Evolutionary conservation across 2,113 vertebrate genomes (phyloP).

Genomic region (Syngnathus scovelli): DNA sequence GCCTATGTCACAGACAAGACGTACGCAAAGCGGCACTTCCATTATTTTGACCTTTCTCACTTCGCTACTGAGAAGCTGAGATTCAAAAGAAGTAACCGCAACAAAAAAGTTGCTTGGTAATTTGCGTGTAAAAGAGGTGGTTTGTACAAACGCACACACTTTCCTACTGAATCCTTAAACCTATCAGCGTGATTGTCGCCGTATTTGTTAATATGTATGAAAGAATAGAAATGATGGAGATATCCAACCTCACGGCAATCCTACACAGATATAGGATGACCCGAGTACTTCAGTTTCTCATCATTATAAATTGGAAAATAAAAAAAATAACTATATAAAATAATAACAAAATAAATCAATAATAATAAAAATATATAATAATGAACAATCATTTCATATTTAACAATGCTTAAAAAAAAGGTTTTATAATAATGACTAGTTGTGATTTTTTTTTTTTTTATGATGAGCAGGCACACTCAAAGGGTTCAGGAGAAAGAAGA

Average conservation of each 20-base stretch:
- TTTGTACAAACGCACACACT: slow-evolving; percentile 26
- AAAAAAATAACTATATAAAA: no score
- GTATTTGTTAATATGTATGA: neutral
- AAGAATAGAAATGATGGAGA: neutral
- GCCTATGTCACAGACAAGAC: slow-evolving; percentile 51
- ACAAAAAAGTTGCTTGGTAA: neutral
- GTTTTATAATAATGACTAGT: no score
- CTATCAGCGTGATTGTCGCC: slow-evolving; percentile 11
- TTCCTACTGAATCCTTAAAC: slow-evolving; percentile 46
- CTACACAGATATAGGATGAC: neutral
- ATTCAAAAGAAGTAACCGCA: neutral
- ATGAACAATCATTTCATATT: no score
- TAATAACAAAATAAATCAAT: no score
- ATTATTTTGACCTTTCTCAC: slow-evolving; percentile 18
- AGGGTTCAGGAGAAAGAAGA: no score
- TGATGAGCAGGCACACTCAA: no score
- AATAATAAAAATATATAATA: no score
- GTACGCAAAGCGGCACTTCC: slow-evolving; percentile 1
- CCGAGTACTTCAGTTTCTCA: neutral
- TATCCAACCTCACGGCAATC: slow-evolving; percentile 1
- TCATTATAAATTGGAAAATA: no score
- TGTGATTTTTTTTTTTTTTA: no score
- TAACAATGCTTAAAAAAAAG: no score
- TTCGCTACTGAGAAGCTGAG: neutral
- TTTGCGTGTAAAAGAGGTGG: slow-evolving; percentile 4